Conservation (phyloP, 37 sponge, comb jelly and placozoan genomes). For the Dysidea cf. avara region DNA sequence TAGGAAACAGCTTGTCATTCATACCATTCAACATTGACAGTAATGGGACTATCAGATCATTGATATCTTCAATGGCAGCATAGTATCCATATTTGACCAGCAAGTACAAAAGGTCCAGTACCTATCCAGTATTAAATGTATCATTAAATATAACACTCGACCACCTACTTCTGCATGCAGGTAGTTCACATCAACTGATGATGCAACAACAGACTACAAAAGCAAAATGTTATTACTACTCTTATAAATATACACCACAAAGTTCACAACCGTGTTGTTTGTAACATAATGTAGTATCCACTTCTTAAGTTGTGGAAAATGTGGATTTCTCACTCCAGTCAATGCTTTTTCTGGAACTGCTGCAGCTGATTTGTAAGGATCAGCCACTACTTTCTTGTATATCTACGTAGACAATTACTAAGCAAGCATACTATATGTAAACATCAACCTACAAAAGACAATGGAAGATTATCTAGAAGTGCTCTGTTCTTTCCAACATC, state of each 20-base stretch:
- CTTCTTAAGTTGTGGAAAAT: conserved; percentile 44
- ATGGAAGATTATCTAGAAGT: conserved; percentile 53
- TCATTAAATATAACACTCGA: neutral
- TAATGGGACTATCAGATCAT: conserved; percentile 53
- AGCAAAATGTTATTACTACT: no score
- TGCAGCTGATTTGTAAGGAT: conserved; percentile 26
- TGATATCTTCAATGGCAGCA: conserved; percentile 57
- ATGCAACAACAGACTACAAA: conserved; percentile 2
- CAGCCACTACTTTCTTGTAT: conserved; percentile 7
- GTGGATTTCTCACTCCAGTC: conserved; percentile 51
- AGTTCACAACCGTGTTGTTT: neutral
- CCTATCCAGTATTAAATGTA: conserved; percentile 1
- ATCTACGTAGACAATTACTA: conserved; percentile 1
- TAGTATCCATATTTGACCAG: conserved; percentile 79
- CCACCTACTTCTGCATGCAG: conserved; percentile 11
- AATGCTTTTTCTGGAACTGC: conserved; percentile 31
- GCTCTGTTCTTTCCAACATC: conserved; percentile 65
- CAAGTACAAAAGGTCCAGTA: conserved; percentile 41
- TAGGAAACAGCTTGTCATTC: conserved; percentile 48
- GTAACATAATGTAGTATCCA: conserved; percentile 38
- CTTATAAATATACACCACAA: no score
- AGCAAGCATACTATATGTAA: no score
- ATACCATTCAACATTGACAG: conserved; percentile 67
- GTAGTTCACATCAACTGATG: neutral
- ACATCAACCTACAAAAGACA: conserved; percentile 42